phyloP scores from a whole-genome alignment of 2,797 vertebrate species.

The Euphonia xanthogaster region DNA sequence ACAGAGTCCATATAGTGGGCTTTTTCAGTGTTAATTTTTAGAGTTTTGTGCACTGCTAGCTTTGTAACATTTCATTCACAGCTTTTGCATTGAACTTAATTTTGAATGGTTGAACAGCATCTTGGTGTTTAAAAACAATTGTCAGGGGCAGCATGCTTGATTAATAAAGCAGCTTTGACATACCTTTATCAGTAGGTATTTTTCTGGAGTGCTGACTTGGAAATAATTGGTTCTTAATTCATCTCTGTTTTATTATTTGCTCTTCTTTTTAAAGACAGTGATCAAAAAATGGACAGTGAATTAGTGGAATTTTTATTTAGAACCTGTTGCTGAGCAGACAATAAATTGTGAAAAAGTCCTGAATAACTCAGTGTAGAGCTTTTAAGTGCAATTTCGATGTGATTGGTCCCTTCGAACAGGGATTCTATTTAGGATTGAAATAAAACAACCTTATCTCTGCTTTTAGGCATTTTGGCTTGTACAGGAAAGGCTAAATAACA shows the following conservation, averaged over 20 bases:
- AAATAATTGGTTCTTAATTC: neutral
- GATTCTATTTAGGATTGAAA: neutral
- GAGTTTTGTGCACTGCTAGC: neutral
- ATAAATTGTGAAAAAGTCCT: neutral
- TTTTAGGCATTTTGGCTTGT: neutral
- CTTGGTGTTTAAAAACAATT: neutral
- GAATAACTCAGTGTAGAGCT: neutral
- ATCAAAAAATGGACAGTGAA: neutral
- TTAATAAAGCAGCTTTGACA: neutral
- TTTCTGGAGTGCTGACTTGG: neutral
- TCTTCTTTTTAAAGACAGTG: neutral
- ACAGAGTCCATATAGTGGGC: neutral
- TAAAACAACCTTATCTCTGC: neutral
- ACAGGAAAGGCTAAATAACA: neutral
- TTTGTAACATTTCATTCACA: neutral
- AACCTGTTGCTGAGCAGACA: neutral
- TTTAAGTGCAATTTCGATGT: neutral
- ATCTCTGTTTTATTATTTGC: neutral
- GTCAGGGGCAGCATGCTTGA: neutral
- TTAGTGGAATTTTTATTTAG: neutral
- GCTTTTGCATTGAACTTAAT: neutral
- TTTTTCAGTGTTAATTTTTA: neutral
- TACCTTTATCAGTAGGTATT: neutral
- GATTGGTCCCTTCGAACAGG: neutral
- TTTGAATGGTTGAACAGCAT: neutral